Base-by-base conservation (phyloP, 2,113 vertebrate genomes). In the Lophius piscatorius region DNA sequence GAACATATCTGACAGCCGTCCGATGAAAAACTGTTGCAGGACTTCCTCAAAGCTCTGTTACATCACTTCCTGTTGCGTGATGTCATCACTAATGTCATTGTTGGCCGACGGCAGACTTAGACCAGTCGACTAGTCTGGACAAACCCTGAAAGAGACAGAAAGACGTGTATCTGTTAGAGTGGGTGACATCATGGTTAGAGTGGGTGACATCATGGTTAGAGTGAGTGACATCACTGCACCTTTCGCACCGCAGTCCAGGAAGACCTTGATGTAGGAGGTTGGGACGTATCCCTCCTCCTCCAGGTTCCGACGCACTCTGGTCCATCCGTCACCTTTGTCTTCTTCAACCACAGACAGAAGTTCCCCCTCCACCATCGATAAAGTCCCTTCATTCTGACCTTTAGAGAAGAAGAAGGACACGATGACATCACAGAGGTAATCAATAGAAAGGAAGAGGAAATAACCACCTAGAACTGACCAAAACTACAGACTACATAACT, bases 251-350 rank as follows among this genome's bases (percentile, higher is more conserved):
- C 87, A 93, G 87, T 98, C 96, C 92, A 97, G 91, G 92, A 91
- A 97, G 88, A 98, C 94, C 86, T 98, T 95, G 74, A 99, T 94
- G 84, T 99, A 98, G 0, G 97, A 99, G 0, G 97, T 98, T 36
- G 97, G 97, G 58, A 98, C 97, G 4, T 99, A 99, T 74, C 97
- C 97, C 74, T 99, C 97, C 74, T 98, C 96, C 0, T 98, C 95
- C 76, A 95, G 92, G 3, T 84, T 96, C 70, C 94, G 88, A 16
- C 97, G 93, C 10, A 99, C 96, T 21, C 97, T 91, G 0, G 97
- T 99, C 97, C 97, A 99, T 2, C 97, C 97, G 0, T 99, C 97
- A 0, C 97, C 97, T 77, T 96, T 98, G 88, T 99, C 97, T 41
- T 98, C 96, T 74, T 98, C 97, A 28, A 99, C 98, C 13, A 99